Evolutionary conservation across 2,797 vertebrate species (phyloP).

Genomic region (Vireo griseus): DNA sequence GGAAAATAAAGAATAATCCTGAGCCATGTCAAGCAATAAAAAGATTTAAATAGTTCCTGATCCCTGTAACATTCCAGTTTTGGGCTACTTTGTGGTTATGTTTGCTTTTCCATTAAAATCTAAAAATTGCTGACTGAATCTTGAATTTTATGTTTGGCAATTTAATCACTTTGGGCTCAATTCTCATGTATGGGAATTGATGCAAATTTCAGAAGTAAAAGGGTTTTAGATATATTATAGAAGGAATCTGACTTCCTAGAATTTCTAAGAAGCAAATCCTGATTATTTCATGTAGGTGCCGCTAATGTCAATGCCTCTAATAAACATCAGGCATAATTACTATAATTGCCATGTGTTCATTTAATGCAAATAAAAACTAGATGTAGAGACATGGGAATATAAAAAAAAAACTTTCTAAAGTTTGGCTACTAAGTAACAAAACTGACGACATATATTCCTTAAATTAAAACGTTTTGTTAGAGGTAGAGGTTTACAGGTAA

Average conservation of each 20-base stretch:
- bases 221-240: background rate
- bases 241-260: background rate
- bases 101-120: background rate
- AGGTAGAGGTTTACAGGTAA: background rate
- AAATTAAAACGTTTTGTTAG: background rate
- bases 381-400: background rate
- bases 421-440: background rate
- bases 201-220: background rate
- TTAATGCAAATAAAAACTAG: background rate
- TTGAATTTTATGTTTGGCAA: background rate
- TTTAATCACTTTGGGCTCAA: background rate
- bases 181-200: background rate
- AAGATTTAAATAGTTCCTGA: background rate
- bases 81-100: background rate
- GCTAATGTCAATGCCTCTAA: background rate
- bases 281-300: background rate
- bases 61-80: background rate
- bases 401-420: background rate
- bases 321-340: background rate
- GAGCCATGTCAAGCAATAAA: background rate
- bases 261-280: background rate
- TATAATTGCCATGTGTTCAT: background rate
- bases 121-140: background rate
- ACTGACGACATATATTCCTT: background rate
- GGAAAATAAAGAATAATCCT: background rate